Percentiles rank a stretch among this genome's conserved stretches.
phyloP scores from a whole-genome alignment of 1,140 invertebrate genomes.

The Bombus confusus region DNA sequence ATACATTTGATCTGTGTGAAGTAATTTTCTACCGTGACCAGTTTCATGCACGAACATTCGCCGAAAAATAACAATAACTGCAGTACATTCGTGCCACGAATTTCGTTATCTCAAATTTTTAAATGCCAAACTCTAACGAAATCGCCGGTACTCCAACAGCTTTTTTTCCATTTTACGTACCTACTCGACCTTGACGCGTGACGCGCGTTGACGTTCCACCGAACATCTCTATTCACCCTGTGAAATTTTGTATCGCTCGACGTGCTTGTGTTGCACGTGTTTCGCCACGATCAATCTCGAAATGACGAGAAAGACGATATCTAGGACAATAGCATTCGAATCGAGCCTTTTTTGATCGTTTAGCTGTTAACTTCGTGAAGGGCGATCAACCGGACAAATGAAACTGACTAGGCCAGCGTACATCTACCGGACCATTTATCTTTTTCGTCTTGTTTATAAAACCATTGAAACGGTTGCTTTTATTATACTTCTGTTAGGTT shows the following conservation, averaged over 20 bases:
- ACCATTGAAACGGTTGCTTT: neutral
- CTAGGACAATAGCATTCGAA: neutral
- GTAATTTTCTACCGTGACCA: neutral
- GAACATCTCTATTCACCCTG: neutral
- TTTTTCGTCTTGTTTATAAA: too few relatives aligned
- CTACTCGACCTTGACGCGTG: neutral
- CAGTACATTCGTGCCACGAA: neutral
- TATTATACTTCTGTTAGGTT: neutral
- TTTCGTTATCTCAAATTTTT: slow-evolving; percentile 13
- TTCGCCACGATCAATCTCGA: neutral
- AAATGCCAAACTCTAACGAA: neutral
- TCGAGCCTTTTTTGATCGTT: neutral
- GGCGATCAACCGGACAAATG: neutral
- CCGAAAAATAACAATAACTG: neutral
- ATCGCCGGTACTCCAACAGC: too few relatives aligned
- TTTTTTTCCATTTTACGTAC: neutral
- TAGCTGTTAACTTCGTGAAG: neutral
- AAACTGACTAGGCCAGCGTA: neutral
- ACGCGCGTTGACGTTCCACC: neutral
- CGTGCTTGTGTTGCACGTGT: neutral
- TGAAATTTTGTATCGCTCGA: neutral
- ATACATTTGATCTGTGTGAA: neutral
- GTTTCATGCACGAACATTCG: neutral
- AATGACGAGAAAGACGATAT: neutral
- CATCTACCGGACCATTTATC: too few relatives aligned